Evolutionary conservation across 2,888 invertebrate genomes (phyloP).

Genomic region (Aphrophora alni): DNA sequence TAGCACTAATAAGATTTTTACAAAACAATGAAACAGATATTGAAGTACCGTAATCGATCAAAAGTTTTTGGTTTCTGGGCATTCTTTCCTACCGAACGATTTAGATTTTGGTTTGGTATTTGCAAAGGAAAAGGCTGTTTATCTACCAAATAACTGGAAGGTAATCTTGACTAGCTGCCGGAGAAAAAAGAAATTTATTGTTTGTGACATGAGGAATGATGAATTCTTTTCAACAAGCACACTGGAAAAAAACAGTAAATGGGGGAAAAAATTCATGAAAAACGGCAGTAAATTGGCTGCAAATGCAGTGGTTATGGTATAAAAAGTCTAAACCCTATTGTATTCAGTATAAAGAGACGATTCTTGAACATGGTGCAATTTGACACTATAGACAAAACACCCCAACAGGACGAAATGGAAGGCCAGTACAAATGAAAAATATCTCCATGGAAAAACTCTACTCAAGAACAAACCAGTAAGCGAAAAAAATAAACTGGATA

Average conservation of each 20-base stretch:
- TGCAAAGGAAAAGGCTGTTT: conserved; percentile 42
- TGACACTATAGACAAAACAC: no score
- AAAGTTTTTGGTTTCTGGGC: conserved; percentile 42
- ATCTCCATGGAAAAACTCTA: no score
- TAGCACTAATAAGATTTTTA: conserved; percentile 21
- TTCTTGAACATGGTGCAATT: no score
- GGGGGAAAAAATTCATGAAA: no score
- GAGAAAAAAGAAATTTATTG: background rate
- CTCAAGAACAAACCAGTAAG: no score
- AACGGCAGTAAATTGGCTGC: no score
- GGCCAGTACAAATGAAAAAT: no score
- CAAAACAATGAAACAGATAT: conserved; percentile 15
- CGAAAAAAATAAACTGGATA: no score
- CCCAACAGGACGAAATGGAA: no score
- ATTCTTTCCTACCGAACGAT: conserved; percentile 29
- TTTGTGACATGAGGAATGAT: background rate
- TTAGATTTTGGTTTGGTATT: conserved; percentile 24
- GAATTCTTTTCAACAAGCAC: background rate
- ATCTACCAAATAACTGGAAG: background rate
- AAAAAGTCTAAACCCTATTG: no score
- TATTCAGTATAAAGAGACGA: no score
- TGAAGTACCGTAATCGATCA: conserved; percentile 30
- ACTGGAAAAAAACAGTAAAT: background rate
- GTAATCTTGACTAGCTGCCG: background rate
- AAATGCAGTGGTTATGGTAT: no score